phyloP scores from a whole-genome alignment of 2,113 vertebrate genomes.

The Eclectus roratus region DNA sequence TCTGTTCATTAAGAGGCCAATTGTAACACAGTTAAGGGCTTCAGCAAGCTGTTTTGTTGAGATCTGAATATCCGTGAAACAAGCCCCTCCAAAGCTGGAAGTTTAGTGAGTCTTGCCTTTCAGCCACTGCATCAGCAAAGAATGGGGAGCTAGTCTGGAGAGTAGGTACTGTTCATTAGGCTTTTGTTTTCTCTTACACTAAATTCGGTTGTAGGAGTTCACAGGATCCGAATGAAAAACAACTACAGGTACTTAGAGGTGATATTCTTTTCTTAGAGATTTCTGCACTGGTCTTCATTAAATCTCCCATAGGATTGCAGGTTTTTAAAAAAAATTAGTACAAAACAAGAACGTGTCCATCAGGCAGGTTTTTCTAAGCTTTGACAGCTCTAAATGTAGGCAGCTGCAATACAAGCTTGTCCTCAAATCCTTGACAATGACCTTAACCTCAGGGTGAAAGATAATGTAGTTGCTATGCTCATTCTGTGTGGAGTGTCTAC shows the following conservation, averaged over 20 bases:
- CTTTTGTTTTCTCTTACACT: background rate
- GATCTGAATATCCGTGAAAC: constrained; percentile 27
- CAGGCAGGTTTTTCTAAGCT: constrained; percentile 62
- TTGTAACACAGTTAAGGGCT: constrained; percentile 34
- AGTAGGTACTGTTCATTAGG: background rate
- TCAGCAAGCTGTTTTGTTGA: constrained; percentile 38
- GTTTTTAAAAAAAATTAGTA: constrained; percentile 10
- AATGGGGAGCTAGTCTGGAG: background rate
- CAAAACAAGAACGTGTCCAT: constrained; percentile 51
- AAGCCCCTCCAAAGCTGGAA: constrained; percentile 16
- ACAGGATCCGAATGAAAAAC: background rate
- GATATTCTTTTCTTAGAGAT: background rate
- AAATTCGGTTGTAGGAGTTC: background rate
- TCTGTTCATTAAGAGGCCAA: constrained; percentile 54
- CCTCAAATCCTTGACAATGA: constrained; percentile 71
- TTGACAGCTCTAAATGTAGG: constrained; percentile 71
- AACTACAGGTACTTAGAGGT: constrained; percentile 6
- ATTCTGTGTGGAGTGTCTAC: constrained; percentile 57
- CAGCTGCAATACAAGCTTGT: constrained; percentile 70
- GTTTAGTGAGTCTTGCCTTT: background rate
- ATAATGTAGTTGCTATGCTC: constrained; percentile 71
- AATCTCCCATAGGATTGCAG: constrained; percentile 39
- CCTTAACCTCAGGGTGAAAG: constrained; percentile 72
- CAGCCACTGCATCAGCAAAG: background rate
- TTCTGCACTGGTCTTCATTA: constrained; percentile 38